Evolutionary conservation across 1,140 invertebrate genomes (phyloP), one percentile per base, ranked within the genome.

Genomic region (Oryzaephilus surinamensis): DNA sequence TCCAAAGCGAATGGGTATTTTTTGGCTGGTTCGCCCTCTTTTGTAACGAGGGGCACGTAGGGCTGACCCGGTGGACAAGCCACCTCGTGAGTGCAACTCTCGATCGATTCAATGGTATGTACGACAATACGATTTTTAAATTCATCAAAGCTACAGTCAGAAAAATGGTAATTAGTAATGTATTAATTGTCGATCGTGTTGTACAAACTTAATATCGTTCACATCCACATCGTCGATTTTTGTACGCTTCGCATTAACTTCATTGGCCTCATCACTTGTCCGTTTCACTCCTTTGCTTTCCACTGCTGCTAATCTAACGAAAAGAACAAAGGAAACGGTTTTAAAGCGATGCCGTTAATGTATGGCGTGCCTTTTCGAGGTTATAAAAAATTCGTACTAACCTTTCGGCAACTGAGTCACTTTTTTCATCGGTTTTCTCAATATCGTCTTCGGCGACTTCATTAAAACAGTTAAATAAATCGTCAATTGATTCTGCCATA

Each of bases 1-100:
- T 99, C 97, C 14, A 99, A 68, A 35, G 84, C 80, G 57, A 99
- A 99, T 48, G 81, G 78, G 60, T 97, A 99, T 45, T 86, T 83
- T 61, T 96, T 96, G 0, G 89, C 86, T 14, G 91, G 86, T 46
- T 86, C 76, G 10, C 63, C 62, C 18, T 42, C 58, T 12, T 65
- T 57, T 14, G 66, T 66, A 35, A 76, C 64, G 14, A 90, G 58
- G 14, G 91, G 81, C 15, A 76, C 63, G 67, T 93, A 97, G 39
- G 84, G 78, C 42, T 84, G 74, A 52, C 83, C 79, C 14, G 84
- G 84, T 32, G 93, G 91, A 32, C 90, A 72, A 15, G 92, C 92
- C 21, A 96, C 88, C 67, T 95, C 91, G 66, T 97, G 92, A 19
- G 81, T 83, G 65, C 90, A 96, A 2, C 84, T 81, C 55, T 90